Percentiles rank a stretch among this genome's conserved stretches.
Evolutionary conservation across 2,797 vertebrate species (phyloP).

Genomic region (Acridotheres tristis): DNA sequence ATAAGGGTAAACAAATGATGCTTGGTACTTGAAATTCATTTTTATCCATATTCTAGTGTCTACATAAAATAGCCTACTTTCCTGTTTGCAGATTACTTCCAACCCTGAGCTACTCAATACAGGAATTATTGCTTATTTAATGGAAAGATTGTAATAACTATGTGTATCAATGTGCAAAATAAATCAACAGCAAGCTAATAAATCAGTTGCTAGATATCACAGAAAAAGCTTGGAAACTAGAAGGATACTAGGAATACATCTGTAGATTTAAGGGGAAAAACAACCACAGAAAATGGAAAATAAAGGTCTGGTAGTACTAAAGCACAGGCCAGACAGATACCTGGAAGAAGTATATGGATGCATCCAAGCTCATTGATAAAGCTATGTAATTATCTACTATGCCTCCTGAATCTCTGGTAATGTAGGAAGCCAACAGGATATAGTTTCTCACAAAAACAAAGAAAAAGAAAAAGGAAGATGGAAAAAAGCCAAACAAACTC

Average conservation of each 20-base stretch:
- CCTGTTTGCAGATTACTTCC: background rate
- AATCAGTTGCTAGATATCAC: background rate
- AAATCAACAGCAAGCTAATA: background rate
- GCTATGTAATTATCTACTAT: background rate
- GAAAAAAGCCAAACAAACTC: background rate
- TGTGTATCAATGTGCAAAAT: background rate
- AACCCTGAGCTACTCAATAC: background rate
- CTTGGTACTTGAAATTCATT: background rate
- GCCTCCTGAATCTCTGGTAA: background rate
- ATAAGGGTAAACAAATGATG: background rate
- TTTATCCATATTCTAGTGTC: background rate
- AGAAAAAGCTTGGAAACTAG: background rate
- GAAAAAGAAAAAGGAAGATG: accelerated
- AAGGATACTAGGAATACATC: background rate
- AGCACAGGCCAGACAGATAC: background rate
- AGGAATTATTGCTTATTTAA: background rate
- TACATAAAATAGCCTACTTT: background rate
- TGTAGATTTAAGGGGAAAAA: background rate
- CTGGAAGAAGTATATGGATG: background rate
- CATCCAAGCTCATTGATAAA: background rate
- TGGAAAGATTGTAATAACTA: background rate
- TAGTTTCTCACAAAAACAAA: background rate
- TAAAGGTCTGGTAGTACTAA: background rate
- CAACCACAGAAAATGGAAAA: background rate
- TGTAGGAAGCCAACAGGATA: background rate